Conservation (phyloP, 2,888 invertebrate species). For the Eupithecia vulgata region DNA sequence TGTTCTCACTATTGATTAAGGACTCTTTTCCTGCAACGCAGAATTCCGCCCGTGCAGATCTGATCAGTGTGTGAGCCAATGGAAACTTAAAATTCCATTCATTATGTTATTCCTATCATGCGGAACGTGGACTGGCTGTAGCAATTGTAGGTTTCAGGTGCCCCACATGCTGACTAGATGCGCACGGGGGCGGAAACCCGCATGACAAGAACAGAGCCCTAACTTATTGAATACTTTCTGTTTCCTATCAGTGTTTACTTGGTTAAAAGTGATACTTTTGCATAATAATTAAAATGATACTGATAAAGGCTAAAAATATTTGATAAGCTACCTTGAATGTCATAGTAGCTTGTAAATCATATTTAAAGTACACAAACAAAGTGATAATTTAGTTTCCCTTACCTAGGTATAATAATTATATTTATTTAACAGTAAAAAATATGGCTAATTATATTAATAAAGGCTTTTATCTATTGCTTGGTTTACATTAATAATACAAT, state of each 20-base stretch:
- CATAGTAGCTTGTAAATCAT: constrained; percentile 9
- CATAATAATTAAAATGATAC: constrained; percentile 9
- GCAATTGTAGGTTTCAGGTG: too few species aligned
- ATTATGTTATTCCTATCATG: too few species aligned
- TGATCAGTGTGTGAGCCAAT: too few species aligned
- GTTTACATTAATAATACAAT: constrained; percentile 25
- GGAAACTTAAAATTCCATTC: too few species aligned
- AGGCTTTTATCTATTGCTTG: constrained; percentile 33
- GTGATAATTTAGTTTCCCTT: constrained; percentile 27
- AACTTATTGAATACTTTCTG: not conserved
- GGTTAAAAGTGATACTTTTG: constrained; percentile 14
- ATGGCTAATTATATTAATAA: constrained; percentile 37
- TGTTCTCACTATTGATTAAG: not conserved
- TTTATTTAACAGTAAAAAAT: constrained; percentile 33
- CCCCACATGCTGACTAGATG: too few species aligned
- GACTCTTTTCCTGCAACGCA: too few species aligned
- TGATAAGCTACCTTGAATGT: constrained; percentile 25
- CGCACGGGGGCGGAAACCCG: too few species aligned
- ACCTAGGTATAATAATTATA: constrained; percentile 26
- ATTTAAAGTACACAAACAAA: constrained; percentile 22
- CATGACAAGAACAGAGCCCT: too few species aligned
- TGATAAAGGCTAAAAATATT: constrained; percentile 21
- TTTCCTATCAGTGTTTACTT: not conserved
- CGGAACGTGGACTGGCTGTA: too few species aligned
- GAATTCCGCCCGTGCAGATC: too few species aligned